Evolutionary conservation across 1,140 invertebrate genomes (phyloP).

Genomic region (Batillaria attramentaria): DNA sequence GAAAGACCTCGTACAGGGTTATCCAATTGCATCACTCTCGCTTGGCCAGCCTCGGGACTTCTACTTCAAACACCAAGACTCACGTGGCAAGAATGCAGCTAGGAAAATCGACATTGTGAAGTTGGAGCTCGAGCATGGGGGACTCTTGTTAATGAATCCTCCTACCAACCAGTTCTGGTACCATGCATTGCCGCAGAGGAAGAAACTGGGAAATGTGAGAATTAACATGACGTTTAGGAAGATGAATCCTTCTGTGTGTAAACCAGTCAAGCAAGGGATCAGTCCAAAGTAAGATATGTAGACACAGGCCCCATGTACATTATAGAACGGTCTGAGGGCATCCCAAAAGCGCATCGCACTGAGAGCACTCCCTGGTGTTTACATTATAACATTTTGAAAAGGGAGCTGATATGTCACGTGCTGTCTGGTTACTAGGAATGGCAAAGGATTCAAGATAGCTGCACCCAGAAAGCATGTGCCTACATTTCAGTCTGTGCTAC

Average conservation of each 20-base stretch:
- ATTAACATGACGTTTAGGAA: conserved; percentile 81
- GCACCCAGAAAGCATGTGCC: no score
- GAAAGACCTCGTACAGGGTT: conserved; percentile 76
- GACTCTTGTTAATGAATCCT: conserved; percentile 81
- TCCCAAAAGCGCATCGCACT: no score
- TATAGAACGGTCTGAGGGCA: no score
- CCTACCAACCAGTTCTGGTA: conserved; percentile 83
- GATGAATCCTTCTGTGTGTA: conserved; percentile 39
- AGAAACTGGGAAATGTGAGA: conserved; percentile 74
- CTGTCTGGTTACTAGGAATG: no score
- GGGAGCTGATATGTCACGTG: no score
- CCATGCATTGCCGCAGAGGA: conserved; percentile 79
- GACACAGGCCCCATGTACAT: no score
- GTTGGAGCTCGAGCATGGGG: conserved; percentile 78
- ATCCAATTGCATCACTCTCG: conserved; percentile 81
- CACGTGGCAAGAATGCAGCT: conserved; percentile 65
- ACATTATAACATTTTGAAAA: no score
- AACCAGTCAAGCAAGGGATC: conserved; percentile 13
- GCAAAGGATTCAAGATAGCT: no score
- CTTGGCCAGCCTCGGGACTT: conserved; percentile 80
- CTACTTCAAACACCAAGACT: conserved; percentile 78
- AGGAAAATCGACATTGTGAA: conserved; percentile 74
- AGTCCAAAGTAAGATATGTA: no score
- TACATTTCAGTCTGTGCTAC: no score
- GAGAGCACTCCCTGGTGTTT: no score